phyloP scores from a whole-genome alignment of 2,797 vertebrate genomes.

The Prunella strophiata region DNA sequence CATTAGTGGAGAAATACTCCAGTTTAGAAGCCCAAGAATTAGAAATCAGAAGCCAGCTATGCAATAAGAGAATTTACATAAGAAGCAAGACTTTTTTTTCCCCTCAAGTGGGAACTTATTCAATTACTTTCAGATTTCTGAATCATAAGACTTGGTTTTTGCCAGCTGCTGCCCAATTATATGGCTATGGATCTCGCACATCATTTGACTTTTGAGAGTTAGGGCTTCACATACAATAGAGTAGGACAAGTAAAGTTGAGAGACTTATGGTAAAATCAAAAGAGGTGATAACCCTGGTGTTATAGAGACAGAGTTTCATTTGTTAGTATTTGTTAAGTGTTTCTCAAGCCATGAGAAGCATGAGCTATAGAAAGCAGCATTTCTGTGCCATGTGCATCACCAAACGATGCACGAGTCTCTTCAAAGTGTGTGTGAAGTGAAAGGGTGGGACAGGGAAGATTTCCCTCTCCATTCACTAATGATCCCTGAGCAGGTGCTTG shows the following conservation, averaged over 20 bases:
- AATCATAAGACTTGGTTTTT: neutral
- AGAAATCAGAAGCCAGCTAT: constrained; percentile 10
- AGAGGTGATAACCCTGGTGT: neutral
- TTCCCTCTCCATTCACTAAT: constrained; percentile 17
- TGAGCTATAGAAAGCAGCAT: neutral
- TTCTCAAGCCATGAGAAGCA: neutral
- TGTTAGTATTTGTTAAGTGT: neutral
- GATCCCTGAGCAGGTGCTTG: constrained; percentile 44
- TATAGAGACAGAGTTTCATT: neutral
- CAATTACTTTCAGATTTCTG: neutral
- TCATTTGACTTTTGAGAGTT: neutral
- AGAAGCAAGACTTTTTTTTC: neutral
- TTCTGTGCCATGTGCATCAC: neutral
- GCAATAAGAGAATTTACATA: neutral
- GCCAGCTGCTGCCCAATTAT: neutral
- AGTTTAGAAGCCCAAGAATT: constrained; percentile 34
- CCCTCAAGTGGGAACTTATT: neutral
- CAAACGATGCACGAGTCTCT: neutral
- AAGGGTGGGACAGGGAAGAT: neutral
- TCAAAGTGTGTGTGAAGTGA: neutral
- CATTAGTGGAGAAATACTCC: constrained; percentile 8
- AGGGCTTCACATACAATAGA: neutral
- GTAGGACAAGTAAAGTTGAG: neutral
- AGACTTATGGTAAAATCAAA: neutral
- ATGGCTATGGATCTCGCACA: neutral